Base-by-base conservation (phyloP, 2,888 invertebrate genomes). In the Dichetophora obliterata region DNA sequence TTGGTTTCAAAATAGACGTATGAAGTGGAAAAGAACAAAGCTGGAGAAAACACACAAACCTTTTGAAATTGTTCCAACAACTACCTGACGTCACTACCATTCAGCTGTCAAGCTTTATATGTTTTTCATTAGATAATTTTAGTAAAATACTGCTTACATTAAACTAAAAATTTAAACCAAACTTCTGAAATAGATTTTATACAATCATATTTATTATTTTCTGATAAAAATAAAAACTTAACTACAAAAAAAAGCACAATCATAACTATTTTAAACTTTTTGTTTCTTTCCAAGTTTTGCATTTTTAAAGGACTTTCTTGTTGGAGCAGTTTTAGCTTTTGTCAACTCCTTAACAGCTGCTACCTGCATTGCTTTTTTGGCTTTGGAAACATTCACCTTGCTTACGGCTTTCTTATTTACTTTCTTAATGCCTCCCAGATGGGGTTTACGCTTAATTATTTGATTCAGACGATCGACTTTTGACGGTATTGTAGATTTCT, bases 1-100 rank as follows among this genome's bases (percentile, higher is more conserved):
- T 16, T 95, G 95, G 95, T 95, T 95, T 86, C 95, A 95, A 90
- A 95, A 95, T 85, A 91, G 95, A 75, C 91, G 95, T 77, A 96
- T 96, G 95, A 96, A 95, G 85, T 94, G 93, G 92, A 96, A 96
- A 87, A 90, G 95, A 78, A 92, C 93, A 22, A 94, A 93, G 86
- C 90, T 92, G 76, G 92, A 91, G 34, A 77, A 73, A n/a, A n/a
- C n/a, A n/a, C n/a, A 5, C 63, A 61, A 63, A 8, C 8, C 37
- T 6, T 54, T 11, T 14, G 31, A 73, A 50, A 11, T 14, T 57
- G 9, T 24, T 14, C 1, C 57, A 59, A 8, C 14, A 24, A 14
- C 9, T 16, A 59, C 24, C 14, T 54, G 54, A 19, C 54, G 14
- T 5, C 22, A 54, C 54, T 19, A 9, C 9, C 3, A 19, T 19